phyloP scores from a whole-genome alignment of 2,888 invertebrate species.

The Xestoiulus laeticollis region DNA sequence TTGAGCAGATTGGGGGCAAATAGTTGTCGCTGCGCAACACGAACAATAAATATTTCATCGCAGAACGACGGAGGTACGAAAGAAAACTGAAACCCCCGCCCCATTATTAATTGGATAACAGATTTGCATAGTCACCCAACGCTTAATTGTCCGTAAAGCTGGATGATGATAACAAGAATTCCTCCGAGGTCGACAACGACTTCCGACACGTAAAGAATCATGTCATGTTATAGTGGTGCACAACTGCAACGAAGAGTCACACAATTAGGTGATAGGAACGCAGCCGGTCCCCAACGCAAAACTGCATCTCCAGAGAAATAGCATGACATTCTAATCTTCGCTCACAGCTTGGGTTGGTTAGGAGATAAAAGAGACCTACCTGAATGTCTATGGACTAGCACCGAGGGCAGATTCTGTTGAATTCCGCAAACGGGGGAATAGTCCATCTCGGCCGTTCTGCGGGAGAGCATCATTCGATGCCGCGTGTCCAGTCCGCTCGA shows the following conservation, averaged over 20 bases:
- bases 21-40: not conserved
- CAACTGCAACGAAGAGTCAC: slow-evolving; percentile 6
- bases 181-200: not conserved
- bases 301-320: not conserved
- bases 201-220: slow-evolving; percentile 9
- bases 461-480: not conserved
- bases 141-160: slow-evolving; percentile 34
- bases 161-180: slow-evolving; percentile 41
- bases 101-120: slow-evolving; percentile 36
- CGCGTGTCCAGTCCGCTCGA: not conserved
- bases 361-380: not conserved
- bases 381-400: slow-evolving; percentile 10
- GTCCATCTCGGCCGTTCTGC: slow-evolving; percentile 32
- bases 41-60: slow-evolving; percentile 34
- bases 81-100: slow-evolving; percentile 13
- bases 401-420: not conserved
- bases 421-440: not conserved
- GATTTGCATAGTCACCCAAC: slow-evolving; percentile 40
- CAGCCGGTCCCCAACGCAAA: not conserved
- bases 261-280: not conserved
- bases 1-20: slow-evolving; percentile 23
- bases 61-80: not conserved
- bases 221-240: slow-evolving; percentile 32
- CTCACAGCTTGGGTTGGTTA: not conserved
- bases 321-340: too few species aligned